Percentiles rank a stretch among this genome's conserved stretches.
Evolutionary conservation across 1,140 invertebrate species (phyloP).

Genomic region (Trachymyrmex septentrionalis): DNA sequence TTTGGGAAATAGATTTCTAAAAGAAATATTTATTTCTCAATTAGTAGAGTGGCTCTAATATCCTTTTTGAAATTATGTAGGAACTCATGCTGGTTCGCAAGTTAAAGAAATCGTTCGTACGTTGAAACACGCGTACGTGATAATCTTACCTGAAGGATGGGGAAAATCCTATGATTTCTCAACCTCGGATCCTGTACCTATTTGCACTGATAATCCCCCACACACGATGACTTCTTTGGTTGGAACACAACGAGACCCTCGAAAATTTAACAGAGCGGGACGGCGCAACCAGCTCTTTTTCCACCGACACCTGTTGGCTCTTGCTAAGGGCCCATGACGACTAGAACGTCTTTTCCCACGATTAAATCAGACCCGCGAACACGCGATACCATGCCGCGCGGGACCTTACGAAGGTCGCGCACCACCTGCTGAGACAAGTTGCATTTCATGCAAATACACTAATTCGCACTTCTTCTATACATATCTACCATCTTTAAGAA

Average conservation of each 20-base stretch:
- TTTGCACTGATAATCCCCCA: conserved; percentile 34
- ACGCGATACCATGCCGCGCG: conserved; percentile 69
- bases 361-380: conserved; percentile 77
- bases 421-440: conserved; percentile 75
- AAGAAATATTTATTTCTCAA: neutral
- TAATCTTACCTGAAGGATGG: neutral
- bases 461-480: neutral
- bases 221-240: conserved; percentile 3
- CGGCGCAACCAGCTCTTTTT: conserved; percentile 60
- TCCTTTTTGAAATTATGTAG: conserved; percentile 6
- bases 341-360: conserved; percentile 74
- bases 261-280: conserved; percentile 72
- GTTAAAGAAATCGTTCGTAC: conserved; percentile 3
- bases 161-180: neutral
- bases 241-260: conserved; percentile 24
- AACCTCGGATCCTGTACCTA: conserved; percentile 31
- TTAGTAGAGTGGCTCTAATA: neutral
- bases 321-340: conserved; percentile 36
- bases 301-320: conserved; percentile 71
- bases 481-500: neutral
- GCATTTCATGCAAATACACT: conserved; percentile 12
- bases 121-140: neutral
- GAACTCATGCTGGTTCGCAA: neutral
- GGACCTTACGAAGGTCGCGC: conserved; percentile 81
- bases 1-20: neutral